Evolutionary conservation across 2,113 vertebrate species (phyloP).

Genomic region (Salminus brasiliensis): DNA sequence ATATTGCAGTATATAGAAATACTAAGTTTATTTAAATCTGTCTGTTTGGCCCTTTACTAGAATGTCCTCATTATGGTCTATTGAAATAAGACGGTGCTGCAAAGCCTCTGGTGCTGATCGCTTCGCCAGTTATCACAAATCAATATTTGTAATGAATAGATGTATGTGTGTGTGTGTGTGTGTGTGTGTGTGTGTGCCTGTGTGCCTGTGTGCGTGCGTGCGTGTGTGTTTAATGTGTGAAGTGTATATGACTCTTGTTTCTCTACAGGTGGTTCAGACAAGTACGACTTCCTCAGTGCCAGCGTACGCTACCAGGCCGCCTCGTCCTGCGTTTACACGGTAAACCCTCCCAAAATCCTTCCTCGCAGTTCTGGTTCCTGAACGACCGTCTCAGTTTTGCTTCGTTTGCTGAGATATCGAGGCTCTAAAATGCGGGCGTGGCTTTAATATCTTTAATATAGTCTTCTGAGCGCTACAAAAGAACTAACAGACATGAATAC

Average conservation of each 20-base stretch:
- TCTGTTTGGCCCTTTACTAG: neutral
- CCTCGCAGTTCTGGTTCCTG: no score
- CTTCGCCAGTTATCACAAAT: neutral
- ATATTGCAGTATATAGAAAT: no score
- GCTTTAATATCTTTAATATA: no score
- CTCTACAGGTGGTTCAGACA: slow-evolving; percentile 67
- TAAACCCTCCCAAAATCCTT: neutral
- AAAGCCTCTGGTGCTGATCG: neutral
- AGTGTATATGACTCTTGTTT: slow-evolving; percentile 34
- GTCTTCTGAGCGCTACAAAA: no score
- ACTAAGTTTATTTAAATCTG: no score
- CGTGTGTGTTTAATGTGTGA: neutral
- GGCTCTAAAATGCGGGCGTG: no score
- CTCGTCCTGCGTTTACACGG: slow-evolving; percentile 61
- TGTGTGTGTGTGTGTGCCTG: no score
- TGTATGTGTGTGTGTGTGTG: no score
- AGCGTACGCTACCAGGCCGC: slow-evolving; percentile 53
- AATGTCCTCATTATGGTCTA: neutral
- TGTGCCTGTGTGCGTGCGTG: no score
- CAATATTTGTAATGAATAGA: neutral
- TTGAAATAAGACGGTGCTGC: neutral
- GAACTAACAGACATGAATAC: no score
- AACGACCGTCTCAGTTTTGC: no score
- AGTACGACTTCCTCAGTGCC: slow-evolving; percentile 53
- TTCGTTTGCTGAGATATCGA: no score